Base-by-base conservation (phyloP, 23 tunicate species). In the Trididemnum miniatum region DNA sequence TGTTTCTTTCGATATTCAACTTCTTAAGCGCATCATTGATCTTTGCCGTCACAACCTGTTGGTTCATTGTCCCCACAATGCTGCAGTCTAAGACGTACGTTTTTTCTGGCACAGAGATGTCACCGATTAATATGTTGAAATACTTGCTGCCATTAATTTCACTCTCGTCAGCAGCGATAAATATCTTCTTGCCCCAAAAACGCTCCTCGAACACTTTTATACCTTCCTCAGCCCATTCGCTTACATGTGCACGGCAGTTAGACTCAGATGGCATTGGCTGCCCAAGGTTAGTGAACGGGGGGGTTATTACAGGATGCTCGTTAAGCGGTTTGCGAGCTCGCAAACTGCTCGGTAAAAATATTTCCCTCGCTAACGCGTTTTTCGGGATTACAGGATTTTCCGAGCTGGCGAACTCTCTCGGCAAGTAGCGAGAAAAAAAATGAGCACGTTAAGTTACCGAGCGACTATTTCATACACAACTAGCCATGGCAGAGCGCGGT, bases 131-230 rank as follows among this genome's bases (percentile, higher is more conserved):
- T 35, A 80, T 80, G 65, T 80, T 80, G 76, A 80, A 80, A 72
- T 80, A 65, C 52, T 65, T 80, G 52, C 76, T 34, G 76, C 76
- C 84, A 65, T 18, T 52, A 78, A 78, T 37, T 78, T 78, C 69
- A 24, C 82, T 78, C 69, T 52, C 86, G 37, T 82, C 86, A 82
- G 72, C 86, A 71, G 38, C 65, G 23, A 82, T 51, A 72, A 81
- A 81, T 65, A 71, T 59, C 20, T 81, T 57, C 59, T 71, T 81
- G 77, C 77, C 77, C n/a, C 72, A 65, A 1, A 81, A 29, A 69
- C 59, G 85, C 80, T 81, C 85, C 59, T 81, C 15, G 29, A 81
- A 28, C 59, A 65, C 22, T 59, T 35, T 81, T 35, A 81, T 37
- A 12, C 71, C n/a, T 29, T 79, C 83, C 31, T 20, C 72, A 79